Conservation (phyloP, 2,113 vertebrate genomes). For the Theristicus caerulescens region DNA sequence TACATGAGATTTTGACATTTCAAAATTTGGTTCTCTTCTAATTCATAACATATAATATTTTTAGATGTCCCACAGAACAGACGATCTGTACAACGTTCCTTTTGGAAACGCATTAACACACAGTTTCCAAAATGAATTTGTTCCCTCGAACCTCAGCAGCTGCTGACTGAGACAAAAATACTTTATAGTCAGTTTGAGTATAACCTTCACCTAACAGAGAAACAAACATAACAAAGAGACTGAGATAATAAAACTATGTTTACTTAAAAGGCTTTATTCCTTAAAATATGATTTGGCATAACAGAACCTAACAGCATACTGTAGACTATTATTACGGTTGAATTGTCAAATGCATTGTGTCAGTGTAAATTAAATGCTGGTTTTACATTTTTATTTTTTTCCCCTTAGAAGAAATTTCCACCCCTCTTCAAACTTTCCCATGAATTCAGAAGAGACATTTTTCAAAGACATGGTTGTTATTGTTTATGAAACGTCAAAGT, state of each 20-base stretch:
- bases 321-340: neutral
- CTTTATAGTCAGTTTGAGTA: neutral
- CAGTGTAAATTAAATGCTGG: neutral
- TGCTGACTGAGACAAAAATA: neutral
- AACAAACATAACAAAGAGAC: neutral
- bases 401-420: neutral
- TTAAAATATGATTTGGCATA: neutral
- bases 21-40: neutral
- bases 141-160: slow-evolving; percentile 1
- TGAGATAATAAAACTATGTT: neutral
- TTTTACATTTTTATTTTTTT: neutral
- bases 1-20: neutral
- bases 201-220: neutral
- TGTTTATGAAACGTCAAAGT: neutral
- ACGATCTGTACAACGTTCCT: neutral
- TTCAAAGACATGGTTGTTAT: neutral
- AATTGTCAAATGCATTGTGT: neutral
- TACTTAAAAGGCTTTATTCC: neutral
- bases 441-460: neutral
- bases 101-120: neutral
- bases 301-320: neutral
- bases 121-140: slow-evolving; percentile 14
- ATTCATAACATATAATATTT: neutral
- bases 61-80: slow-evolving; percentile 10
- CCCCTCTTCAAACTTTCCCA: neutral